A percentile compares a stretch with the other conserved stretches of the same genome.
Conservation (phyloP, 30 jellyfish, hydroid and myxozoan genomes). For the Aurelia sp. region DNA sequence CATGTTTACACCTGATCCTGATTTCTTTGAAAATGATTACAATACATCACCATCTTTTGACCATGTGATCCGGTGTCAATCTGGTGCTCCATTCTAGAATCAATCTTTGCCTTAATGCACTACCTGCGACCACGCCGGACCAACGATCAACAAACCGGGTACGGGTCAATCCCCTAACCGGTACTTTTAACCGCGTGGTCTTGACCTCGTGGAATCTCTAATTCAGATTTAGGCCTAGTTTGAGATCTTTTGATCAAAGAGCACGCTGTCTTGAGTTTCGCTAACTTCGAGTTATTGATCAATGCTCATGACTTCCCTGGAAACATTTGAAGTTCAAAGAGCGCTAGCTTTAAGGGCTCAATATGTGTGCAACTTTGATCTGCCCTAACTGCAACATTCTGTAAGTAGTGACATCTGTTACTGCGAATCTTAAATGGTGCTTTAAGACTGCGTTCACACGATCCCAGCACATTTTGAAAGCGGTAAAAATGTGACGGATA, state of each 20-base stretch:
- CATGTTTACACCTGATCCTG: constrained; percentile 35
- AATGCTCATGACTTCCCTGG: constrained; percentile 15
- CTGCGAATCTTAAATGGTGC: too few species aligned
- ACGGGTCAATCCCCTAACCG: constrained; percentile 37
- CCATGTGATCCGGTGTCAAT: constrained; percentile 51
- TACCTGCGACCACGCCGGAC: constrained; percentile 80
- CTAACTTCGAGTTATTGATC: constrained; percentile 6
- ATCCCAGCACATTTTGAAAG: too few species aligned
- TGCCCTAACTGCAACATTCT: too few species aligned
- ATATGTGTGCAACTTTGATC: background rate
- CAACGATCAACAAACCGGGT: constrained; percentile 70
- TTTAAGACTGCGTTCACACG: too few species aligned
- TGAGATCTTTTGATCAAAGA: constrained; percentile 51
- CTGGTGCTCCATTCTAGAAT: constrained; percentile 62
- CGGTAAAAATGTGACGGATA: too few species aligned
- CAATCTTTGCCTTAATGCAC: constrained; percentile 44
- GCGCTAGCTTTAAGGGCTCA: constrained; percentile 9
- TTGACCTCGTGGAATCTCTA: constrained; percentile 53
- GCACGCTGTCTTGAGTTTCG: background rate
- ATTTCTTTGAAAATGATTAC: background rate
- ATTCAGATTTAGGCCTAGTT: background rate
- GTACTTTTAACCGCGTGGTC: constrained; percentile 17
- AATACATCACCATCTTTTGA: constrained; percentile 72
- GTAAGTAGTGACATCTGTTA: too few species aligned
- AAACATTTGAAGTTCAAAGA: constrained; percentile 36